Percentiles rank a stretch among this genome's conserved stretches.
phyloP scores from a whole-genome alignment of 1,140 invertebrate genomes.

The Mya arenaria region DNA sequence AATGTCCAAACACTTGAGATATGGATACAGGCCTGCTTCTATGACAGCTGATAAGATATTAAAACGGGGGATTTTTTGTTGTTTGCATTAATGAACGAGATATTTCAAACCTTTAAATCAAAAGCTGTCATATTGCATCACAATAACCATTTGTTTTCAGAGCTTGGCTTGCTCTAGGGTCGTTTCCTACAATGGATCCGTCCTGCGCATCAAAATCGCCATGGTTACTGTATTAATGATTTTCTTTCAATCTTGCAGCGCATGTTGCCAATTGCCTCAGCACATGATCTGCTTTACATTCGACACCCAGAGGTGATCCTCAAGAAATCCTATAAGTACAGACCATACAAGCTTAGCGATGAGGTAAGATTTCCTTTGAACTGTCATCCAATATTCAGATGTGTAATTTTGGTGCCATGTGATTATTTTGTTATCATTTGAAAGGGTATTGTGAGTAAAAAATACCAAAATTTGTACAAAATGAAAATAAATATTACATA shows the following conservation, averaged over 20 bases:
- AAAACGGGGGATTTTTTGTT: conserved; percentile 3
- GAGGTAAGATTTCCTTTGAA: conserved; percentile 83
- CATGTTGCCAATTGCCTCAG: conserved; percentile 92
- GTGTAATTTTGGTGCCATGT: no score
- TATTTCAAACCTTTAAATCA: conserved; percentile 24
- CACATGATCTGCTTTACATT: conserved; percentile 93
- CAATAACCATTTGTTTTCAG: conserved; percentile 49
- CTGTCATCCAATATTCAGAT: no score
- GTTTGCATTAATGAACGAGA: conserved; percentile 7
- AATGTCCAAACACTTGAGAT: conserved; percentile 55
- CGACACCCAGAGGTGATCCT: conserved; percentile 89
- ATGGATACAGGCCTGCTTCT: conserved; percentile 41
- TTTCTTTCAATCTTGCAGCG: conserved; percentile 83
- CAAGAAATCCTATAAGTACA: conserved; percentile 88
- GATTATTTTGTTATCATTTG: no score
- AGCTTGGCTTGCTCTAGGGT: conserved; percentile 49
- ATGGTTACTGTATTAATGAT: no score
- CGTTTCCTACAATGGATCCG: conserved; percentile 25
- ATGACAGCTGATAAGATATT: conserved; percentile 32
- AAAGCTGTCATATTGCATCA: conserved; percentile 42
- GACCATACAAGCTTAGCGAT: conserved; percentile 87
- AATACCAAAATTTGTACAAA: no score
- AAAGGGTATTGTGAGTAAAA: no score
- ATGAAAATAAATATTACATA: no score
- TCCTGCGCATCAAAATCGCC: conserved; percentile 60